Percentiles rank a stretch among this genome's conserved stretches.
These are phyloP conservation scores for Philopotamus ludificatus DNA, from an alignment of 1,140 invertebrate species.

Conservation along the genomic window DNA sequence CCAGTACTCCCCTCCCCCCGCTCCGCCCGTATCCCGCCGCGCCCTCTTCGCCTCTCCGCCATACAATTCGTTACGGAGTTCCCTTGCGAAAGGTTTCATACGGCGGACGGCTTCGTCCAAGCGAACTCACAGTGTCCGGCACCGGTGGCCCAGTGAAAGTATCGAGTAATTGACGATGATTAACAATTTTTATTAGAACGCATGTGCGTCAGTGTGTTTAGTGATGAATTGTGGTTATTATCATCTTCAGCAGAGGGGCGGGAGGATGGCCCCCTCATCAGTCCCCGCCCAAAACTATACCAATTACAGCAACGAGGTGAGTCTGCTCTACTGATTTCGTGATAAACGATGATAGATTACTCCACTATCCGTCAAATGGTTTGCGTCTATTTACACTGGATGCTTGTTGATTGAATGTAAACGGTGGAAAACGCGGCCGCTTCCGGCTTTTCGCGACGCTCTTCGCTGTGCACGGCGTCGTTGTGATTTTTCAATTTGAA, in stretches of 20 bases:
- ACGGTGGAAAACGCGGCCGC: too few species aligned
- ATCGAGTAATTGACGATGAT: background rate
- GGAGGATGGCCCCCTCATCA: background rate
- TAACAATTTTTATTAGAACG: background rate
- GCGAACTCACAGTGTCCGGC: too few species aligned
- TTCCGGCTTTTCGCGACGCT: too few species aligned
- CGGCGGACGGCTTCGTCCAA: too few species aligned
- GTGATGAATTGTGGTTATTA: slow-evolving; percentile 41
- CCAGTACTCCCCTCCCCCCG: slow-evolving; percentile 12
- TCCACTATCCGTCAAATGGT: background rate
- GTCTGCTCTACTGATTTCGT: slow-evolving; percentile 7
- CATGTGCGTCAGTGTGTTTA: background rate
- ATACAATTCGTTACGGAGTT: slow-evolving; percentile 36
- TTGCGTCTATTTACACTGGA: background rate
- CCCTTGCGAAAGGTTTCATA: slow-evolving; percentile 35
- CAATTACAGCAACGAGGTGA: slow-evolving; percentile 13
- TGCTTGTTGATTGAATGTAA: too few species aligned
- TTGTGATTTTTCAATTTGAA: too few species aligned
- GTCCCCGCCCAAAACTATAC: slow-evolving; percentile 2
- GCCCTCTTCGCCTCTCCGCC: slow-evolving; percentile 12
- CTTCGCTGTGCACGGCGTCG: too few species aligned
- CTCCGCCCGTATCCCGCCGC: slow-evolving; percentile 14
- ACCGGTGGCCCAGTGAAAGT: background rate
- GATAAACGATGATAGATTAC: background rate
- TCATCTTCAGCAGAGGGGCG: slow-evolving; percentile 29